These are phyloP conservation scores for Heptranchias perlo DNA, from an alignment of 2,113 vertebrate species.

Conservation along the genomic window DNA sequence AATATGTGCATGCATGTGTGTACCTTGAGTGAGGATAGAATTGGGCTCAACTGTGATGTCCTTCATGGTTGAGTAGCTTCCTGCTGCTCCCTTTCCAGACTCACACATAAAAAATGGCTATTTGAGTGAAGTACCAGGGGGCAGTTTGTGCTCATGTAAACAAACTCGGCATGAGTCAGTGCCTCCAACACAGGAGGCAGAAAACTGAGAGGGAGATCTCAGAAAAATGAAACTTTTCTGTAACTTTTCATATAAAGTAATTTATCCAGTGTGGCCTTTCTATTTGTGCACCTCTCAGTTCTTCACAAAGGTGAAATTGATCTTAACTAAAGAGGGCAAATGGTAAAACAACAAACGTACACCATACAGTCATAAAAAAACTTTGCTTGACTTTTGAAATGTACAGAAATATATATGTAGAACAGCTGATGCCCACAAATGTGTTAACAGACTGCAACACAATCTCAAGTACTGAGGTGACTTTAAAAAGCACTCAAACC, in stretches of 20 bases:
- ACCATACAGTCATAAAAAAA: neutral
- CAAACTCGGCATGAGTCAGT: neutral
- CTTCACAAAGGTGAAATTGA: neutral
- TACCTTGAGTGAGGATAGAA: neutral
- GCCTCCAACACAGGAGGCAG: neutral
- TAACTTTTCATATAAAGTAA: neutral
- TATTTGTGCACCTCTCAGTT: neutral
- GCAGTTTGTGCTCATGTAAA: neutral
- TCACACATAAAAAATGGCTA: neutral
- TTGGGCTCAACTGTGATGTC: neutral
- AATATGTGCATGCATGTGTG: neutral
- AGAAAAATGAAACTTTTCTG: neutral
- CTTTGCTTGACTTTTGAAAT: neutral
- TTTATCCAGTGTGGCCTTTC: neutral
- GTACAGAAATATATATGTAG: neutral
- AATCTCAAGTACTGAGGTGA: neutral
- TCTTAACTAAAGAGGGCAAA: neutral
- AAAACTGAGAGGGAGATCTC: neutral
- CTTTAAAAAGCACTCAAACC: neutral
- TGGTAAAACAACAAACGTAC: neutral
- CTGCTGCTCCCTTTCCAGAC: neutral
- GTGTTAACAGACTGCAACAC: neutral
- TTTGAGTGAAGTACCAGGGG: neutral
- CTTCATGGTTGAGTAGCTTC: neutral
- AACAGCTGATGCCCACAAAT: neutral